A percentile compares a stretch with the other conserved stretches of the same genome.
These are phyloP conservation scores for Poecilobothrus nobilitatus DNA, from an alignment of 2,888 invertebrate genomes.

Conservation along the genomic window DNA sequence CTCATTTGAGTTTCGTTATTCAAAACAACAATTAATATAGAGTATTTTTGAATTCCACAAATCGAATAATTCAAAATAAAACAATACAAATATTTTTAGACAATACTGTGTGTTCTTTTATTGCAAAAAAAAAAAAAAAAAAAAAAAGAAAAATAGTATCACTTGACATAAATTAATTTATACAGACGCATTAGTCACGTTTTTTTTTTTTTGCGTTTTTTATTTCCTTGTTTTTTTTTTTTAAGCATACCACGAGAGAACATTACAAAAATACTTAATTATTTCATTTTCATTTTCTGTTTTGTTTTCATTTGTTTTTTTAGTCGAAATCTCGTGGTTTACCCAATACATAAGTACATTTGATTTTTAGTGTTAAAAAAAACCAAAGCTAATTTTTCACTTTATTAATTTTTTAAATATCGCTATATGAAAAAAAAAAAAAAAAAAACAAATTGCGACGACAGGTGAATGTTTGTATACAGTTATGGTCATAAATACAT, in stretches of 20 bases:
- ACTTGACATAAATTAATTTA: not conserved
- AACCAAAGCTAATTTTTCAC: not conserved
- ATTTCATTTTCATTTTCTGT: not conserved
- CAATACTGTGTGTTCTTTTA: too few species aligned
- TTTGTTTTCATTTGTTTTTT: not conserved
- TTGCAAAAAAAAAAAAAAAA: too few species aligned
- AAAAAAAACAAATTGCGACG: not conserved
- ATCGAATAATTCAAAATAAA: too few species aligned
- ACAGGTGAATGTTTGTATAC: not conserved
- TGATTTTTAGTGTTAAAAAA: not conserved
- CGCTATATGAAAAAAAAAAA: not conserved
- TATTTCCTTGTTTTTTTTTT: not conserved
- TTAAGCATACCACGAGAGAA: not conserved
- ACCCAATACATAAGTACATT: not conserved
- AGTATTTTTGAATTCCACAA: too few species aligned
- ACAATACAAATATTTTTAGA: too few species aligned
- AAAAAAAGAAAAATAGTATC: too few species aligned
- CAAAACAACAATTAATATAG: too few species aligned
- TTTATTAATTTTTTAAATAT: too few species aligned
- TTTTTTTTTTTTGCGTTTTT: not conserved
- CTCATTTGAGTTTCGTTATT: too few species aligned
- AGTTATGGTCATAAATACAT: too few species aligned
- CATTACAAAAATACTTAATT: not conserved
- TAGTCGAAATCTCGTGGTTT: not conserved
- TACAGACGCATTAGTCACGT: constrained; percentile 1